phyloP scores from a whole-genome alignment of 2,888 invertebrate genomes.

The Chrysolina americana region DNA sequence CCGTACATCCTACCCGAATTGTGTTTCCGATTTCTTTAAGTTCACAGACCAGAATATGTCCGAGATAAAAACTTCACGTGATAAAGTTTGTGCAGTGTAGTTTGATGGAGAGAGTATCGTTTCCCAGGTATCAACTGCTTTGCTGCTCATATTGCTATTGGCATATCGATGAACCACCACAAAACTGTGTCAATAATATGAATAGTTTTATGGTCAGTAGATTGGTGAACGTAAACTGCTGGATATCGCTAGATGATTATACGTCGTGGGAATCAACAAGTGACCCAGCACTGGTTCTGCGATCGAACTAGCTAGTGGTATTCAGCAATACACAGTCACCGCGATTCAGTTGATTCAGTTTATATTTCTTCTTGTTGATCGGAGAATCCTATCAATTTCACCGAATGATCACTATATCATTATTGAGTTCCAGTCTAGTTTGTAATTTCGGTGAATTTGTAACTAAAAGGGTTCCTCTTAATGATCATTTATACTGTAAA shows the following conservation, averaged over 20 bases:
- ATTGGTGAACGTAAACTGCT: constrained; percentile 43
- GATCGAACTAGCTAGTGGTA: constrained; percentile 43
- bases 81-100: constrained; percentile 68
- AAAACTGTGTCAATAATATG: constrained; percentile 22
- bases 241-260: constrained; percentile 38
- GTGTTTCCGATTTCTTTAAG: constrained; percentile 40
- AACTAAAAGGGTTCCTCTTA: background rate
- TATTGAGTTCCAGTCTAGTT: background rate
- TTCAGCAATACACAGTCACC: constrained; percentile 41
- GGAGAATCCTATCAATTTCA: constrained; percentile 48
- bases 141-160: constrained; percentile 63
- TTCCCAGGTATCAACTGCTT: constrained; percentile 63
- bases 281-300: constrained; percentile 60
- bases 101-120: constrained; percentile 70
- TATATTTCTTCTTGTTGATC: constrained; percentile 44
- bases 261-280: constrained; percentile 48
- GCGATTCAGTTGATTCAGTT: constrained; percentile 53
- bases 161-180: constrained; percentile 20
- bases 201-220: constrained; percentile 57
- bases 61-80: constrained; percentile 65
- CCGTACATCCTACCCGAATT: constrained; percentile 47
- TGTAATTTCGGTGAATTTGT: constrained; percentile 10
- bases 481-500: constrained; percentile 16
- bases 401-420: constrained; percentile 11
- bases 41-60: constrained; percentile 52